A percentile compares a stretch with the other conserved stretches of the same genome.
Conservation (phyloP, 2,113 vertebrate species). For the Neotoma lepida region DNA sequence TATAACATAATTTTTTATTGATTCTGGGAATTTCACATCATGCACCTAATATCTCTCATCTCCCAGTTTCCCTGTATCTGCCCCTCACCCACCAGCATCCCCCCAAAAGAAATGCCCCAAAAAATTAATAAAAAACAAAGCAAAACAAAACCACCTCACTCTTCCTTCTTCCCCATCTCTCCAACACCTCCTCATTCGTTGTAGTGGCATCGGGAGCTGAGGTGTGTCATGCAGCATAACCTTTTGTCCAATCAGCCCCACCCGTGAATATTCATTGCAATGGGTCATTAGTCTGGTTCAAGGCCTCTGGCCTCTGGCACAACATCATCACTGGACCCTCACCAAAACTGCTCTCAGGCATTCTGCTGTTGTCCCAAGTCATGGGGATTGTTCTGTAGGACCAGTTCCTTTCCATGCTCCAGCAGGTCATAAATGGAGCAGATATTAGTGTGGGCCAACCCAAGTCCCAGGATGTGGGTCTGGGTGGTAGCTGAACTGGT, state of each 20-base stretch:
- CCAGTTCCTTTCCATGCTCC: neutral
- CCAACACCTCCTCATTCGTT: neutral
- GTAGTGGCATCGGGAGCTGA: accelerated
- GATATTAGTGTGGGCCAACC: too few relatives aligned
- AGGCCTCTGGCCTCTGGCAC: neutral
- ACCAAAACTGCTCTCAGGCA: neutral
- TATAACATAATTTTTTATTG: neutral
- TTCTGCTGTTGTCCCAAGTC: neutral
- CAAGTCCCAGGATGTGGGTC: too few relatives aligned
- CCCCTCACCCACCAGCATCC: neutral
- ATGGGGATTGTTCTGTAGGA: neutral
- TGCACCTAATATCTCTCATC: neutral
- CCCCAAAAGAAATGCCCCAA: too few relatives aligned
- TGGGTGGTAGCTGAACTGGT: neutral
- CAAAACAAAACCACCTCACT: neutral
- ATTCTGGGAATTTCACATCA: neutral
- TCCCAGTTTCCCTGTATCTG: neutral
- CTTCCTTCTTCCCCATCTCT: neutral
- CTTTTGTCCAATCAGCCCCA: neutral
- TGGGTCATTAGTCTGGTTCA: neutral
- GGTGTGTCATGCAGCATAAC: neutral
- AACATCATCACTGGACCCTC: neutral
- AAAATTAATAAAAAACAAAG: neutral
- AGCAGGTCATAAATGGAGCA: neutral
- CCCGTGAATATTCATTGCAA: neutral